Conservation (phyloP, 30 jellyfish, hydroid and myxozoan genomes). For the Pseudorhiza aurosa region DNA sequence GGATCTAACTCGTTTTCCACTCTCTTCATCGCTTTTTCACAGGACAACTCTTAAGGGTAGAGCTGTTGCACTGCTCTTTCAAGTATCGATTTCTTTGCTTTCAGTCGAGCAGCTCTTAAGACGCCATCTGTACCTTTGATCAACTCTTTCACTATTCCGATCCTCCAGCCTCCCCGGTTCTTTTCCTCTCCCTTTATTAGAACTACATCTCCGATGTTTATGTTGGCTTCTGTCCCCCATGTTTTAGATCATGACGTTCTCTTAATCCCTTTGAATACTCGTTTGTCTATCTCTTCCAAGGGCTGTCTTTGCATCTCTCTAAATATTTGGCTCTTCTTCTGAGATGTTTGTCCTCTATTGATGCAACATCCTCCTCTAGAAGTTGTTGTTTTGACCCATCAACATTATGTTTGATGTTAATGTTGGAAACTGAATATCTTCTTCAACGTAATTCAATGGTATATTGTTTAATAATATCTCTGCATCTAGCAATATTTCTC, state of each 20-base stretch:
- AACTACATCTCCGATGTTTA: constrained; percentile 64
- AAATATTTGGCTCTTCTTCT: constrained; percentile 59
- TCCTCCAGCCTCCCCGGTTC: constrained; percentile 56
- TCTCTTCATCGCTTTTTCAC: constrained; percentile 19
- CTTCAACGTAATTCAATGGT: constrained; percentile 72
- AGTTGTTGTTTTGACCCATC: constrained; percentile 46
- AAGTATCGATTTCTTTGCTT: constrained; percentile 44
- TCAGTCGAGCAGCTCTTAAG: constrained; percentile 56
- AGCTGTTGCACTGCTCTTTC: constrained; percentile 70
- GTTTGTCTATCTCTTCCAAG: constrained; percentile 71
- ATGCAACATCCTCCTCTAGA: constrained; percentile 39
- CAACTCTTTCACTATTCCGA: constrained; percentile 42
- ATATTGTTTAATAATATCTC: constrained; percentile 67
- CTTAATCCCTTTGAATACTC: constrained; percentile 59
- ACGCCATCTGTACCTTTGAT: constrained; percentile 65
- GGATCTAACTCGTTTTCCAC: neutral
- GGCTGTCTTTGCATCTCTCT: constrained; percentile 46
- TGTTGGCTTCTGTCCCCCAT: constrained; percentile 6
- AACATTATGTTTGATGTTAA: constrained; percentile 61
- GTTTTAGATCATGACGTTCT: constrained; percentile 61
- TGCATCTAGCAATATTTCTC: constrained; percentile 54
- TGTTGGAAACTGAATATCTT: constrained; percentile 56
- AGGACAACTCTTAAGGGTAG: constrained; percentile 59
- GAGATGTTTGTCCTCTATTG: constrained; percentile 49
- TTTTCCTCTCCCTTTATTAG: constrained; percentile 59